These are phyloP conservation scores for Ditylenchus dipsaci DNA, from an alignment of 1,140 invertebrate genomes.

Conservation along the genomic window DNA sequence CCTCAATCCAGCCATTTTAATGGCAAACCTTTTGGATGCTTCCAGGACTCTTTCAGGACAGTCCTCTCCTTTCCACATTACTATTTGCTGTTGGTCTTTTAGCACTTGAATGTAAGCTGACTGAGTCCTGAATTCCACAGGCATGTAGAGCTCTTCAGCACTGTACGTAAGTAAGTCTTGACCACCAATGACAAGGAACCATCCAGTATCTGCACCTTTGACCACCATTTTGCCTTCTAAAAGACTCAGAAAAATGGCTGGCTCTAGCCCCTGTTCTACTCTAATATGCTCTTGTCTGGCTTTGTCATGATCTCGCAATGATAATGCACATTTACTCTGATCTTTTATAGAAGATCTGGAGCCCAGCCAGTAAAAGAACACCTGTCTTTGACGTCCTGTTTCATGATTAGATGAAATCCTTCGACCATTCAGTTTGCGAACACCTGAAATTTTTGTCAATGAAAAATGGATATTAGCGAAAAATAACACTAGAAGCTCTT, in stretches of 20 bases:
- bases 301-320: slow-evolving; percentile 34
- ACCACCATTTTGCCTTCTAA: slow-evolving; percentile 22
- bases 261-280: slow-evolving; percentile 35
- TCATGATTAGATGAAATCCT: slow-evolving; percentile 11
- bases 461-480: background rate
- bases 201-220: slow-evolving; percentile 19
- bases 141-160: slow-evolving; percentile 10
- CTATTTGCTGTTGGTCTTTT: background rate
- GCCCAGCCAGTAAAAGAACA: slow-evolving; percentile 40
- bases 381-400: slow-evolving; percentile 25
- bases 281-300: slow-evolving; percentile 34
- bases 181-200: slow-evolving; percentile 20
- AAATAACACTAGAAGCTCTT: background rate
- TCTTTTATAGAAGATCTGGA: slow-evolving; percentile 15
- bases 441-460: slow-evolving; percentile 18
- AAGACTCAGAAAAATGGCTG: slow-evolving; percentile 29
- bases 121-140: slow-evolving; percentile 17
- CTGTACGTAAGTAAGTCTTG: background rate
- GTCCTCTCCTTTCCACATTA: slow-evolving; percentile 4
- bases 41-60: background rate
- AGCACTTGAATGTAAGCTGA: slow-evolving; percentile 13
- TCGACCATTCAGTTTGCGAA: slow-evolving; percentile 23
- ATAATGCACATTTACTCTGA: slow-evolving; percentile 33
- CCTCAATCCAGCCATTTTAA: slow-evolving; percentile 8
- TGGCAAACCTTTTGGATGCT: slow-evolving; percentile 15